Evolutionary conservation across 2,888 invertebrate species (phyloP), one percentile per base, ranked within the genome.

Genomic region (Agrilus biguttatus): DNA sequence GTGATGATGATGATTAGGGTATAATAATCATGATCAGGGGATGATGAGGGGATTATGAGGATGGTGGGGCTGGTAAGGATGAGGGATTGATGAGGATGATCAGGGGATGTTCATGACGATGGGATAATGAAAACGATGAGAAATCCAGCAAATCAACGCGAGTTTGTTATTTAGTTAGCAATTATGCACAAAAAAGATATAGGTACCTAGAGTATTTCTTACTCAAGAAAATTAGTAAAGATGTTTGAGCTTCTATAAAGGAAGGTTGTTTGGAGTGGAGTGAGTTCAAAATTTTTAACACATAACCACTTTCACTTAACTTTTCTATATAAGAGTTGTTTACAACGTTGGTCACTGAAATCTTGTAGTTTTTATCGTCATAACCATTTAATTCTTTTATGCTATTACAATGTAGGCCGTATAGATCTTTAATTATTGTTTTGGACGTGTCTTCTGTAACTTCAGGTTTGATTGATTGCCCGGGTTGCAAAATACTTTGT

Each of bases 231-330:
- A 82, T 63, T 72, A 89, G 74, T 49, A 85, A 67, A 51, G 78
- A 73, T 49, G 77, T 83, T 65, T 89, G 88, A 0, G 80, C 87
- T 45, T 85, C 83, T 7, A 88, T 71, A 14, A 80, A 70, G 2
- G 63, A 62, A 0, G 69, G 60, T 38, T 83, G 80, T 55, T 75
- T 70, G 0, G 91, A 85, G 62, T 91, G 89, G 59, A 84, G 67
- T 0, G 83, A 75, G 66, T 92, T 92, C 52, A 87, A 71, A 39
- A 92, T 76, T 71, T 92, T 92, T 45, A 92, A 64, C 14, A 87
- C 79, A 57, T 84, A 86, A 0, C 83, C 84, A 51, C 77, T 60
- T 0, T 72, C 66, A 47, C 70, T 70, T 48, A 73, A 69, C 4
- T 66, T 58, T 0, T 70, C 65, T 45, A 78, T 73, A 14, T 79